Evolutionary conservation across 2,888 invertebrate genomes (phyloP).

Genomic region (Pandemis cinnamomeana): DNA sequence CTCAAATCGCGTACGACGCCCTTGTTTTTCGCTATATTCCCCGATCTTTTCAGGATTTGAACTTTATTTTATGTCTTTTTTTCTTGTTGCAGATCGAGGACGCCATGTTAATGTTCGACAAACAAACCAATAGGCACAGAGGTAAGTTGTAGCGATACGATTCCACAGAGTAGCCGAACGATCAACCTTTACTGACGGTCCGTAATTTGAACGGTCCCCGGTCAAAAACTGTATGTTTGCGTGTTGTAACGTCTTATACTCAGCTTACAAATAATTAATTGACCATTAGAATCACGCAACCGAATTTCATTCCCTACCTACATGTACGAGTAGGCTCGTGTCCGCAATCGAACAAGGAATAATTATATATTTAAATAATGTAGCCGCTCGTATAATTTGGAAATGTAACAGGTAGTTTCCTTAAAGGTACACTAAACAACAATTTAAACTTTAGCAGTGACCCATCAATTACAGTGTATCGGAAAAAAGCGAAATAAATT

Average conservation of each 20-base stretch:
- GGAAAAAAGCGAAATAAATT: slow-evolving; percentile 49
- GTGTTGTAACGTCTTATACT: slow-evolving; percentile 49
- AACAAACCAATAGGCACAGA: slow-evolving; percentile 99
- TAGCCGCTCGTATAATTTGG: slow-evolving; percentile 15
- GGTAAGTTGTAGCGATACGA: slow-evolving; percentile 85
- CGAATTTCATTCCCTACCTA: slow-evolving; percentile 38
- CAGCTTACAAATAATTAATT: slow-evolving; percentile 51
- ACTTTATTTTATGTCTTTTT: slow-evolving; percentile 72
- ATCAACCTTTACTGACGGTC: slow-evolving; percentile 25
- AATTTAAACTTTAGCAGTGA: slow-evolving; percentile 42
- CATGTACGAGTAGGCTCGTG: slow-evolving; percentile 29
- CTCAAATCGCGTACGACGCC: slow-evolving; percentile 78
- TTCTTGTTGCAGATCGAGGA: slow-evolving; percentile 97
- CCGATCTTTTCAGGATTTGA: slow-evolving; percentile 69
- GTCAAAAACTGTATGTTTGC: slow-evolving; percentile 50
- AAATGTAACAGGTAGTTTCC: slow-evolving; percentile 29
- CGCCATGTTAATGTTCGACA: slow-evolving; percentile 99
- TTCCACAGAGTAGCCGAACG: slow-evolving; percentile 36
- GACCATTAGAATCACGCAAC: slow-evolving; percentile 50
- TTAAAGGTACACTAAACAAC: slow-evolving; percentile 17
- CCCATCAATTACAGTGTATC: slow-evolving; percentile 49
- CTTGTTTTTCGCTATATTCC: slow-evolving; percentile 77
- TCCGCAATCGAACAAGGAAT: slow-evolving; percentile 31
- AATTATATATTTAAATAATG: slow-evolving; percentile 15
- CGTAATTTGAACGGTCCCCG: slow-evolving; percentile 47